These are phyloP conservation scores for Orchesella flavescens DNA, from an alignment of 2,888 invertebrate species.

Conservation along the genomic window DNA sequence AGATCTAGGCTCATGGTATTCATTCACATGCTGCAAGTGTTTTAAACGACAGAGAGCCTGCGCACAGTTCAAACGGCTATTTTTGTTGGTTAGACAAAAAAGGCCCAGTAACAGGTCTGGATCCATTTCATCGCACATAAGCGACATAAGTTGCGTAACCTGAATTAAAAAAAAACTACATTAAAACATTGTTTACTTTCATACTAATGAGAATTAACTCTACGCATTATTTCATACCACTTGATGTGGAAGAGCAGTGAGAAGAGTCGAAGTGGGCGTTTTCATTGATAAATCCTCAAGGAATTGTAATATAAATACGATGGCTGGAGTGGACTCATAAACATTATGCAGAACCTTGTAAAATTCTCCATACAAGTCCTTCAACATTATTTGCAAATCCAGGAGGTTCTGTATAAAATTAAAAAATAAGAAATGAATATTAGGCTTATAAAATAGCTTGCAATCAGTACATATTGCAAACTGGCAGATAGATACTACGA, in stretches of 20 bases:
- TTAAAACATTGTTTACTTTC: slow-evolving; percentile 10
- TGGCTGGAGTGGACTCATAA: slow-evolving; percentile 65
- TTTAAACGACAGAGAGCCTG: slow-evolving; percentile 67
- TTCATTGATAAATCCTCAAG: slow-evolving; percentile 68
- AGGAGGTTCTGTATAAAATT: slow-evolving; percentile 42
- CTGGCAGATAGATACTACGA: neutral
- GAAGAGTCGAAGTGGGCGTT: slow-evolving; percentile 58
- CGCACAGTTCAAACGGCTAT: slow-evolving; percentile 64
- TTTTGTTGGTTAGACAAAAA: slow-evolving; percentile 61
- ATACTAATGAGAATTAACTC: no score
- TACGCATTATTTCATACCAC: slow-evolving; percentile 52
- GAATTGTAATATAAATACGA: slow-evolving; percentile 68
- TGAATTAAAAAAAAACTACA: slow-evolving; percentile 33
- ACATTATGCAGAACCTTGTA: slow-evolving; percentile 57
- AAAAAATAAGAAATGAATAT: slow-evolving; percentile 7
- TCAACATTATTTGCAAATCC: slow-evolving; percentile 63
- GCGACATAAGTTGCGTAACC: slow-evolving; percentile 64
- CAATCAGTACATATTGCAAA: neutral
- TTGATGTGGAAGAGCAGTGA: slow-evolving; percentile 63
- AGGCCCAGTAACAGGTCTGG: slow-evolving; percentile 61
- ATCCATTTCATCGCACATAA: slow-evolving; percentile 67
- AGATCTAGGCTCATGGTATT: slow-evolving; percentile 44
- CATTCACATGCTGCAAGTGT: slow-evolving; percentile 54
- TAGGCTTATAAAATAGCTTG: neutral
- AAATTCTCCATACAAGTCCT: slow-evolving; percentile 67